Conservation (phyloP, 2,113 vertebrate genomes). For the Eptesicus fuscus region DNA sequence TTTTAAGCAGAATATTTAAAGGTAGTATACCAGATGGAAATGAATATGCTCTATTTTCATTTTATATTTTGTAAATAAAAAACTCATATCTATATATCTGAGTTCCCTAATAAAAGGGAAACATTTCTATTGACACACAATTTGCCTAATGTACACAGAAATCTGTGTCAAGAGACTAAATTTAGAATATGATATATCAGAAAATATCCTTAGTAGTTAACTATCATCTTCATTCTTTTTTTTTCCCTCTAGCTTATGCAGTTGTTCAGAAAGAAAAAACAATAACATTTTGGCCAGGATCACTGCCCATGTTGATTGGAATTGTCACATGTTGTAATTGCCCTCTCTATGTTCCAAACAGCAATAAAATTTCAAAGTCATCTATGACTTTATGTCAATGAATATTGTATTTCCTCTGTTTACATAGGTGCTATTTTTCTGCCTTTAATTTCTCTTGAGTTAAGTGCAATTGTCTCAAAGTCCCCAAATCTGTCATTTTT, state of each 20-base stretch:
- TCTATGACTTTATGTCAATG: background rate
- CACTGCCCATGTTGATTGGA: background rate
- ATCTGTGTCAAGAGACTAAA: background rate
- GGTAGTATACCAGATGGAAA: background rate
- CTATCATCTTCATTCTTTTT: background rate
- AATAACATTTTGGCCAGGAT: background rate
- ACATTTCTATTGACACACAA: background rate
- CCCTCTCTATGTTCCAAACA: background rate
- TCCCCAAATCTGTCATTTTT: background rate
- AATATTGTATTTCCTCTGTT: background rate
- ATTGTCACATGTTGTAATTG: background rate
- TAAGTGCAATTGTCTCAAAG: background rate
- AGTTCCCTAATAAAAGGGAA: background rate
- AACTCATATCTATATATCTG: background rate
- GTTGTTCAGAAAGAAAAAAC: background rate
- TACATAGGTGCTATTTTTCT: background rate
- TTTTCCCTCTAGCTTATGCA: background rate
- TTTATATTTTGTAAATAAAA: conserved; percentile 37
- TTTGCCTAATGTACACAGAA: background rate
- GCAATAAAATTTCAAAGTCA: background rate
- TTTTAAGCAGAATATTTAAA: background rate
- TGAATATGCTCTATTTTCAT: background rate
- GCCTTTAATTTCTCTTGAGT: background rate
- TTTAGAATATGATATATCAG: background rate
- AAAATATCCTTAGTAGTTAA: background rate